Base-by-base conservation (phyloP, 2,113 vertebrate genomes). In the Lepisosteus osseus region DNA sequence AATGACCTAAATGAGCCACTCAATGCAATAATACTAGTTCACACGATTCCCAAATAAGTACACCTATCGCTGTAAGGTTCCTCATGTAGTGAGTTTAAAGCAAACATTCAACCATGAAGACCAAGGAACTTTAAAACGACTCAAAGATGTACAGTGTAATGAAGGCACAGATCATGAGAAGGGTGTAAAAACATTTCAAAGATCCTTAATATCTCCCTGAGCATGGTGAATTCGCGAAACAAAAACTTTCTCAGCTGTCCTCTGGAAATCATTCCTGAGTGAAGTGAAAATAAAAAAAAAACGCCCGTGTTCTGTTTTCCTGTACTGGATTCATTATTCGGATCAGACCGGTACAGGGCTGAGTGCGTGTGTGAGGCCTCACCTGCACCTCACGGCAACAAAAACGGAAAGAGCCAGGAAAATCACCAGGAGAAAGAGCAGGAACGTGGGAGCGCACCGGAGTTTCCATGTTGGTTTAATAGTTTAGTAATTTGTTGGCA, bases 401-500 rank as follows among this genome's bases (percentile, higher is more conserved):
- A 69, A 68, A 65, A 76, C 70, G 70, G 6, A 40, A 29, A 29
- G 41, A 68, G 83, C 82, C 75, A 86, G 83, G 69, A 69, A 78
- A 82, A 87, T 81, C 78, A 85, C 72, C 29, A 74, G 79, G 67
- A 65, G 73, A 81, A 82, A 83, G 83, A 86, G 85, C 83, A 85
- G 80, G 75, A 81, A 84, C 82, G 79, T 85, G 82, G 29, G 81
- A 86, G 72, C 55, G 67, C 45, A 9, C 17, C 29, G 51, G 61
- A 83, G 82, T 88, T 91, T 92, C 86, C 86, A 86, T 91, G 93
- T 91, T 92, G 84, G 87, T 86, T 88, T 94, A 95, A 95, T 94
- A 91, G 92, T 89, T 92, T 87, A 91, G 92, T 92, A 92, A 95
- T 96, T 94, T 92, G 89, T 84, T 94, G 89, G 89, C 90, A 89